These are phyloP conservation scores for sheep (Ovis aries) DNA, from an alignment of 2,113 vertebrate species.

Conservation along the genomic window ARS-UI_Ramb_v3.0 NC_056056.1:4892001-4892500, in stretches of 20 bases:
- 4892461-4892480: neutral
- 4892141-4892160: neutral
- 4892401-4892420: neutral
- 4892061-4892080: accelerated
- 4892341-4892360: neutral
- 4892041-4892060: too few relatives aligned
- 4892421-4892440: neutral
- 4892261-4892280: neutral
- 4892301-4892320: neutral
- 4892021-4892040: neutral
- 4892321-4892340: neutral
- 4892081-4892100: too few relatives aligned
- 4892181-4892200: neutral
- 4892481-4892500: neutral
- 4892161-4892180: neutral
- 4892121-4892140: neutral
- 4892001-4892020: neutral
- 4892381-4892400: neutral
- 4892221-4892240: neutral
- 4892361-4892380: neutral
- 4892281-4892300: neutral
- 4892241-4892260: neutral
- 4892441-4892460: neutral
- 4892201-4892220: too few relatives aligned
- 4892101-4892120: neutral